Evolutionary conservation across 1,140 invertebrate genomes (phyloP), one percentile per base, ranked within the genome.

Genomic region (Wasmannia auropunctata): DNA sequence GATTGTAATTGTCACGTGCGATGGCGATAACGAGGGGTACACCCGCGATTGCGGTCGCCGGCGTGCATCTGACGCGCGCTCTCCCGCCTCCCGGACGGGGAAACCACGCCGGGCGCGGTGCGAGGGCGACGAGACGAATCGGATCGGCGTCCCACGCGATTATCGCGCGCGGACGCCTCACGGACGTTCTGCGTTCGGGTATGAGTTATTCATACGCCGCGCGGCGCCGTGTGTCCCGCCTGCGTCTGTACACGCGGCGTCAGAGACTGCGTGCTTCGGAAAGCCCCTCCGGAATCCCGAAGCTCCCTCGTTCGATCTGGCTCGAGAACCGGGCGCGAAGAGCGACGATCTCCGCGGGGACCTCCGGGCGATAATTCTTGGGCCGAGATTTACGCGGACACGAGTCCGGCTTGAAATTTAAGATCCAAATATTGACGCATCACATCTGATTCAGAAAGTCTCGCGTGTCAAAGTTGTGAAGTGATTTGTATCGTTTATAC

Each of bases 121-220:
- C 1, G 5, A 51, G 19, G 31, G 4, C 10, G 31, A 46, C 62
- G 14, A 56, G 19, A 51, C 19, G 19, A 51, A n/a, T 51, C 49
- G 5, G n/a, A 2, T 11, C 40, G 40, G 16, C 22, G 4, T 51
- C 25, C 19, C 11, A 49, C 58, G 19, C 40, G 3, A 19, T 28
- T 22, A 22, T 11, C 16, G 46, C 16, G 3, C 51, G n/a, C 31
- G 43, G 16, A 76, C 76, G 76, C 16, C 22, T 69, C 31, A n/a
- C 22, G 16, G 1, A 34, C 43, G 76, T 80, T 54, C 76, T 69
- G 31, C 76, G 76, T 80, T 54, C 76, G 16, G 11, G 3, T 25
- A 25, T 25, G 25, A 69, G 22, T 54, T 80, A 69, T 80, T 80
- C 76, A 28, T 80, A 69, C 76, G 76, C 76, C 62, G 34, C 2